A percentile compares a stretch with the other conserved stretches of the same genome.
Evolutionary conservation across 2,888 invertebrate species (phyloP).

Genomic region (Parasteatoda lunata): DNA sequence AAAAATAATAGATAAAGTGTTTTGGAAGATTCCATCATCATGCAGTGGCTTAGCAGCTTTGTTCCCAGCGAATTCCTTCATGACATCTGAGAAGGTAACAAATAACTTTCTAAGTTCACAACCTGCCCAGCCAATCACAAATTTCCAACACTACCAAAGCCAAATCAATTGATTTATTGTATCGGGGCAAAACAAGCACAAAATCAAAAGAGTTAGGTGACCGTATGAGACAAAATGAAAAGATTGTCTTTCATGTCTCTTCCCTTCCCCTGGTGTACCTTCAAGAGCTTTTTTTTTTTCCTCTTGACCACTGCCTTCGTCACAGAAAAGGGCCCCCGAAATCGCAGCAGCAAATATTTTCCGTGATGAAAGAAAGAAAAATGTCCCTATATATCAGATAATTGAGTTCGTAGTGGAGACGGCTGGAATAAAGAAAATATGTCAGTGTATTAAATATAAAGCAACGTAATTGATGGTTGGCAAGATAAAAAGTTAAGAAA

Average conservation of each 20-base stretch:
- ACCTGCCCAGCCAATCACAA: conserved; percentile 38
- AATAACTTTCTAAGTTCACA: conserved; percentile 51
- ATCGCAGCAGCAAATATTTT: conserved; percentile 40
- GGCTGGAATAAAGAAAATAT: background rate
- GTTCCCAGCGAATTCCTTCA: background rate
- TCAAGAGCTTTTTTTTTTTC: conserved; percentile 5
- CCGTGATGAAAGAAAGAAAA: conserved; percentile 30
- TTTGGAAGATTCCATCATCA: too few species aligned
- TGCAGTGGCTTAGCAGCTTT: background rate
- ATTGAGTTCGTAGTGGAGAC: background rate
- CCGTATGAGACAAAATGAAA: conserved; percentile 51
- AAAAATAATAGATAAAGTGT: too few species aligned
- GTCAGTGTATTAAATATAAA: background rate
- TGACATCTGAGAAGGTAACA: conserved; percentile 15
- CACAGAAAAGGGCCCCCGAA: conserved; percentile 10
- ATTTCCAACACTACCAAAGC: conserved; percentile 13
- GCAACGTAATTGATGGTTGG: background rate
- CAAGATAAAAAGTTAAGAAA: background rate
- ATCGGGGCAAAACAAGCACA: conserved; percentile 48
- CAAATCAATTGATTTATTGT: conserved; percentile 61
- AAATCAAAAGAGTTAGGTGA: conserved; percentile 47
- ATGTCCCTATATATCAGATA: conserved; percentile 19
- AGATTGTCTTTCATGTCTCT: conserved; percentile 29
- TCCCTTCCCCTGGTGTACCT: background rate
- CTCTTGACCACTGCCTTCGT: background rate